Evolutionary conservation across 2,888 invertebrate genomes (phyloP).

Genomic region (Sturmia bella): DNA sequence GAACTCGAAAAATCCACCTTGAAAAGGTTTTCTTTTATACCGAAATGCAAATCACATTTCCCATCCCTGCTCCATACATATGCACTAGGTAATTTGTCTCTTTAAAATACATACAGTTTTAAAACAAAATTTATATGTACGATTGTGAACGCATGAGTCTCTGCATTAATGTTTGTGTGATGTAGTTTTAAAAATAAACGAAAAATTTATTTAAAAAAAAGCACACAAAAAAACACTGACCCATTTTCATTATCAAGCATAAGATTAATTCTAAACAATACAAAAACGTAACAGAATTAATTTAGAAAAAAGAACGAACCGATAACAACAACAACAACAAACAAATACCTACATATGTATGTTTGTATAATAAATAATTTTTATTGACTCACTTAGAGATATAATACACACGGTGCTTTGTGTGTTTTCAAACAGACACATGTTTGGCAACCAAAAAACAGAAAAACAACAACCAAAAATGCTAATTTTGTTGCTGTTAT

Average conservation of each 20-base stretch:
- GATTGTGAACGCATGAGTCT: conserved; percentile 8
- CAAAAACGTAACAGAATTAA: conserved; percentile 65
- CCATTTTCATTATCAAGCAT: conserved; percentile 82
- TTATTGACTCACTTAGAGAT: conserved; percentile 60
- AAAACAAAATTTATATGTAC: neutral
- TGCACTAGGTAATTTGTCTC: conserved; percentile 26
- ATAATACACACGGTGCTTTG: conserved; percentile 36
- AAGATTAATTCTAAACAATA: conserved; percentile 82
- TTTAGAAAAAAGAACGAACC: conserved; percentile 13
- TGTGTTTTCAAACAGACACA: conserved; percentile 47
- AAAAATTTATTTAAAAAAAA: conserved; percentile 13
- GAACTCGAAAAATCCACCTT: too few species aligned
- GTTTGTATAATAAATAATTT: conserved; percentile 50
- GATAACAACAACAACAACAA: conserved; percentile 44
- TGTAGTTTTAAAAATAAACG: conserved; percentile 73
- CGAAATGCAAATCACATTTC: too few species aligned
- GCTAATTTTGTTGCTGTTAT: conserved; percentile 20
- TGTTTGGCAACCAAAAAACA: conserved; percentile 45
- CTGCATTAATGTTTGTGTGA: conserved; percentile 51
- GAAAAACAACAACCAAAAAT: conserved; percentile 27
- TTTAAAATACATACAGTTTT: neutral
- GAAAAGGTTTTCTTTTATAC: too few species aligned
- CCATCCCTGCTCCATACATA: too few species aligned
- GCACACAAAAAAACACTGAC: conserved; percentile 74
- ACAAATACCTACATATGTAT: conserved; percentile 1